These are phyloP conservation scores for Drosophila rufa DNA, from an alignment of 1,140 invertebrate species.

Conservation along the genomic window DNA sequence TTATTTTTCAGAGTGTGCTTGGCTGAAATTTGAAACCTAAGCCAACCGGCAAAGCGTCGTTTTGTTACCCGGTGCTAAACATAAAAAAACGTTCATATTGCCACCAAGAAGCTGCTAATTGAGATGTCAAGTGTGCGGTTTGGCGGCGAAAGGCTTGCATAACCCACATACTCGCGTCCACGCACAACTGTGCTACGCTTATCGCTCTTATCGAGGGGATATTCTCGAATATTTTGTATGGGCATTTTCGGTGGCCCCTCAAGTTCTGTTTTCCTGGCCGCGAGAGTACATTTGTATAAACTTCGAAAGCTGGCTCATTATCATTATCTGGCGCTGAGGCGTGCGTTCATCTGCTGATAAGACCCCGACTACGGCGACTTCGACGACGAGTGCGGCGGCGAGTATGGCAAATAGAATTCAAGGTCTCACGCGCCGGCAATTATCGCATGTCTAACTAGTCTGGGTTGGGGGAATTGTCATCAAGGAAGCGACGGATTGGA, in stretches of 20 bases:
- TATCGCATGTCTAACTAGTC: slow-evolving; percentile 41
- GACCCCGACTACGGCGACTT: background rate
- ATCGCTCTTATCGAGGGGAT: background rate
- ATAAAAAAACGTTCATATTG: background rate
- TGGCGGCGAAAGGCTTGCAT: background rate
- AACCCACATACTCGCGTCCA: background rate
- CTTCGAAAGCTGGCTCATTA: slow-evolving; percentile 1
- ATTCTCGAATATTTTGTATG: slow-evolving; percentile 1
- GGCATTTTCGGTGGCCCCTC: background rate
- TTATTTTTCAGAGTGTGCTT: background rate
- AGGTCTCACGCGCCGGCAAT: slow-evolving; percentile 56
- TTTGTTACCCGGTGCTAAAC: slow-evolving; percentile 11
- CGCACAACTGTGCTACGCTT: background rate
- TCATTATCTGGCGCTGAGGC: slow-evolving; percentile 36
- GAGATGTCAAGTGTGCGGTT: slow-evolving; percentile 33
- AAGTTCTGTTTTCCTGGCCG: background rate
- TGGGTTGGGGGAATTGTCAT: slow-evolving; percentile 13
- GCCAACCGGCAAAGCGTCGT: slow-evolving; percentile 15
- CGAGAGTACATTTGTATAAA: slow-evolving; percentile 7
- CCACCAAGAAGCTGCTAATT: slow-evolving; percentile 25
- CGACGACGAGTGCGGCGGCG: background rate
- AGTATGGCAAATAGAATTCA: slow-evolving; percentile 30
- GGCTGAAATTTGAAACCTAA: slow-evolving; percentile 15
- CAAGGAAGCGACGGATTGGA: slow-evolving; percentile 17
- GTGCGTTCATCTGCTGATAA: slow-evolving; percentile 38